Evolutionary conservation across 2,888 invertebrate species (phyloP).

Genomic region (Sarcophaga caerulescens): DNA sequence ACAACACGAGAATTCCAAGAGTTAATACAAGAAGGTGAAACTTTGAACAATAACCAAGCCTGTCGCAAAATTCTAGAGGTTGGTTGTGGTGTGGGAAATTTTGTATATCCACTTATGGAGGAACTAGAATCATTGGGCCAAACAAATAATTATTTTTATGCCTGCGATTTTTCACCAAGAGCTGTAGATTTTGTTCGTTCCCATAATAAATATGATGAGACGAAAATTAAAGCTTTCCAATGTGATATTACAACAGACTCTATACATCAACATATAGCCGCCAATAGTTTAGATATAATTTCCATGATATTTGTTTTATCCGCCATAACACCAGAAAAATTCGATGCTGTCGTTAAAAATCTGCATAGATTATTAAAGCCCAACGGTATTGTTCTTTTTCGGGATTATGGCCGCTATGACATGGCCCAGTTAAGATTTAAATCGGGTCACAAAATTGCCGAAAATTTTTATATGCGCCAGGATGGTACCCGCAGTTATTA

Average conservation of each 20-base stretch:
- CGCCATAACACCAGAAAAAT: constrained; percentile 94
- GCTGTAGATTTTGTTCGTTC: constrained; percentile 93
- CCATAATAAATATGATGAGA: constrained; percentile 85
- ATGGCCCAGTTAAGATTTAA: constrained; percentile 98
- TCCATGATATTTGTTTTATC: constrained; percentile 98
- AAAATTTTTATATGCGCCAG: constrained; percentile 97
- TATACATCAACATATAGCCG: constrained; percentile 82
- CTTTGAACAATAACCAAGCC: neutral
- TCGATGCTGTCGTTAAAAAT: constrained; percentile 85
- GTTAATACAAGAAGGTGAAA: constrained; percentile 72
- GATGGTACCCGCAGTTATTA: constrained; percentile 97
- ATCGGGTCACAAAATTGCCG: constrained; percentile 93
- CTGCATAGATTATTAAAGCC: constrained; percentile 86
- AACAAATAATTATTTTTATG: constrained; percentile 87
- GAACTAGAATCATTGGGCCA: constrained; percentile 83
- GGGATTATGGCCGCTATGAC: constrained; percentile 97
- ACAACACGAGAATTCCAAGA: constrained; percentile 96
- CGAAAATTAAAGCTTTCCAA: constrained; percentile 89
- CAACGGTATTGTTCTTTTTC: constrained; percentile 91
- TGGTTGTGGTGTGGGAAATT: constrained; percentile 98
- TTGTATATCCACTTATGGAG: constrained; percentile 94
- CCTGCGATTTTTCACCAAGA: constrained; percentile 96
- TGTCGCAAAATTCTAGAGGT: constrained; percentile 84
- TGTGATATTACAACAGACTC: constrained; percentile 90
- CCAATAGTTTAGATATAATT: constrained; percentile 87